A percentile compares a stretch with the other conserved stretches of the same genome.
Evolutionary conservation across 2,113 vertebrate genomes (phyloP).

Genomic region (Melanostigma gelatinosum): DNA sequence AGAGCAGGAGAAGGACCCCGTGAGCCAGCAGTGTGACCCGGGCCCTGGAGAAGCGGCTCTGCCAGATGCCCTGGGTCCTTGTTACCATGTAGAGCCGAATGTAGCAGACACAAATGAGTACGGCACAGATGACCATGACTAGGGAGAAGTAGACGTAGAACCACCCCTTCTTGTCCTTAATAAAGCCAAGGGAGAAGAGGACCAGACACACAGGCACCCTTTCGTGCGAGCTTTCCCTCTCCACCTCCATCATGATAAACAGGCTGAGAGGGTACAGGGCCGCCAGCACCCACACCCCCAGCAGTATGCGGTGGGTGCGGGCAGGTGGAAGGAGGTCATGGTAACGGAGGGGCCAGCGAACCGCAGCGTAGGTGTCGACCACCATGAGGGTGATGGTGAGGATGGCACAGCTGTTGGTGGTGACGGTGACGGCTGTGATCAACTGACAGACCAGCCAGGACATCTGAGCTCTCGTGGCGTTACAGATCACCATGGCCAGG

Average conservation of each 20-base stretch:
- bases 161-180: slow-evolving; percentile 30
- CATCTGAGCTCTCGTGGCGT: slow-evolving; percentile 36
- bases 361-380: slow-evolving; percentile 83
- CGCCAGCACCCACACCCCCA: slow-evolving; percentile 78
- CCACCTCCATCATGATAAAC: slow-evolving; percentile 69
- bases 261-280: slow-evolving; percentile 75
- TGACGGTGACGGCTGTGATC: slow-evolving; percentile 69
- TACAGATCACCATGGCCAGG: slow-evolving; percentile 69
- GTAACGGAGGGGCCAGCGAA: slow-evolving; percentile 84
- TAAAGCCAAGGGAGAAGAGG: slow-evolving; percentile 68
- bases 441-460: slow-evolving; percentile 74
- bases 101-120: slow-evolving; percentile 84
- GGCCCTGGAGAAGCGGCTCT: slow-evolving; percentile 83
- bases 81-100: slow-evolving; percentile 83
- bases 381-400: slow-evolving; percentile 85
- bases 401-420: slow-evolving; percentile 78
- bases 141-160: slow-evolving; percentile 77
- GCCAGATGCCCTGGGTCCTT: slow-evolving; percentile 83
- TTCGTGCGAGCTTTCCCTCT: not conserved
- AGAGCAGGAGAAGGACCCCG: slow-evolving; percentile 80
- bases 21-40: slow-evolving; percentile 84
- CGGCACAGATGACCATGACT: slow-evolving; percentile 68
- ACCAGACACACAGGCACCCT: slow-evolving; percentile 72
- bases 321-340: slow-evolving; percentile 72
- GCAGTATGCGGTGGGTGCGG: slow-evolving; percentile 70